Percentiles rank a stretch among this genome's conserved stretches.
Evolutionary conservation across 2,888 invertebrate species (phyloP).

Genomic region (Ormyrus thymus): DNA sequence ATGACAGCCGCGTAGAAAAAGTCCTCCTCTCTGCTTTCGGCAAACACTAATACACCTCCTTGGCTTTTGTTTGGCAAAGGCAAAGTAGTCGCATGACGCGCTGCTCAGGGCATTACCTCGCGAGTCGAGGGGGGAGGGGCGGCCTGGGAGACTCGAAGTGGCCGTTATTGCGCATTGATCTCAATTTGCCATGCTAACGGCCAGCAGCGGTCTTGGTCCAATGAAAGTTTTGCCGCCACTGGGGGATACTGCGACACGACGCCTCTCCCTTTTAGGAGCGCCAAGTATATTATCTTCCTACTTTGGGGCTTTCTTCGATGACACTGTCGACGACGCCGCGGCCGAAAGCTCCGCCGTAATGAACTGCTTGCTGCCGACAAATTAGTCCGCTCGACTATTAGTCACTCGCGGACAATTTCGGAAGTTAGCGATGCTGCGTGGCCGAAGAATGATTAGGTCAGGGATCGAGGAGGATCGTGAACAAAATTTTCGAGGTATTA

Average conservation of each 20-base stretch:
- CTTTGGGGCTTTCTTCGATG: constrained; percentile 32
- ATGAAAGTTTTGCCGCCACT: constrained; percentile 44
- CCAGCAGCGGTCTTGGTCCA: constrained; percentile 27
- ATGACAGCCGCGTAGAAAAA: constrained; percentile 38
- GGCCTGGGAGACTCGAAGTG: constrained; percentile 14
- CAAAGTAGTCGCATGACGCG: background rate
- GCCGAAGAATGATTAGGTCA: background rate
- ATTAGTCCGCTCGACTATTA: constrained; percentile 42
- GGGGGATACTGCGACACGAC: constrained; percentile 2
- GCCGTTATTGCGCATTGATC: constrained; percentile 55
- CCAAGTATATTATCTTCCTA: constrained; percentile 19
- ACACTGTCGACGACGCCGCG: background rate
- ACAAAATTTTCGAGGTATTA: too few species aligned
- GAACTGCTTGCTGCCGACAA: constrained; percentile 23
- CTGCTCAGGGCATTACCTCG: constrained; percentile 3
- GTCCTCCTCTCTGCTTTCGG: background rate
- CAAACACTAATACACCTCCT: background rate
- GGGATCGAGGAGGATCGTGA: too few species aligned
- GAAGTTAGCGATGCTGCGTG: background rate
- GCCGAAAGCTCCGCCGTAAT: constrained; percentile 6
- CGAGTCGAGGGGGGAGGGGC: background rate
- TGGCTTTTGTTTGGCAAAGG: constrained; percentile 39
- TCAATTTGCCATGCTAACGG: constrained; percentile 53
- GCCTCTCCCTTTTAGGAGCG: constrained; percentile 10
- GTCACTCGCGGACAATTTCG: constrained; percentile 37